Evolutionary conservation across 2,113 vertebrate species (phyloP).

Genomic region (Labeo catla): DNA sequence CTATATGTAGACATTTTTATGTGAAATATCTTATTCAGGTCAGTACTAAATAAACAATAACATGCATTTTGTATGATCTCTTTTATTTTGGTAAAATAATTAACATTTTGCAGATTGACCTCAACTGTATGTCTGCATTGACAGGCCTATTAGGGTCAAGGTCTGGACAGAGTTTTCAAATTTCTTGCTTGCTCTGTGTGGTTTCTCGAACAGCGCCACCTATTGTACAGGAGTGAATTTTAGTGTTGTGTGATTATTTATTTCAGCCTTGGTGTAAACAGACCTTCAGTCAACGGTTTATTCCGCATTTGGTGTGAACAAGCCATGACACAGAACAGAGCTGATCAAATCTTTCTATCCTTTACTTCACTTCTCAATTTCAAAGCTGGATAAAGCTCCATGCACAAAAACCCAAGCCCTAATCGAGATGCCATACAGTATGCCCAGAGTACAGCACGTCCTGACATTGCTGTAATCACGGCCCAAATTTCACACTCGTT

Average conservation of each 20-base stretch:
- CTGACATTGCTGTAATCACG: constrained; percentile 43
- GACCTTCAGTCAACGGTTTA: background rate
- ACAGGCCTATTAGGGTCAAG: background rate
- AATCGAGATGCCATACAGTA: constrained; percentile 30
- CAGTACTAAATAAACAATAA: too few species aligned
- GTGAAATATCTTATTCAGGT: too few species aligned
- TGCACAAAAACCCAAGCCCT: constrained; percentile 7
- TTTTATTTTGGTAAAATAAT: too few species aligned
- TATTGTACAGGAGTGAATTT: background rate
- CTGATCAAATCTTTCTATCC: constrained; percentile 7
- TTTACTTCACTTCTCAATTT: background rate
- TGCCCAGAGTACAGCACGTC: constrained; percentile 20
- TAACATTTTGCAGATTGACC: background rate
- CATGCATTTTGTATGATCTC: too few species aligned
- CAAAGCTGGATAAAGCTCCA: constrained; percentile 8
- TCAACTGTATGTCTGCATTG: background rate
- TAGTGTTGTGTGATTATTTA: background rate
- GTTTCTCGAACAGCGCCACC: background rate
- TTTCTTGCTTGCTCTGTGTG: background rate
- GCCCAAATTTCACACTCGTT: constrained; percentile 28
- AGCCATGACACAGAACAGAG: background rate
- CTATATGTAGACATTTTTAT: too few species aligned
- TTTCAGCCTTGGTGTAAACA: background rate
- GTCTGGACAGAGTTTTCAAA: background rate
- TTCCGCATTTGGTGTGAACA: background rate